Base-by-base conservation (phyloP, 2,113 vertebrate species). In the Sinocyclocheilus grahami region DNA sequence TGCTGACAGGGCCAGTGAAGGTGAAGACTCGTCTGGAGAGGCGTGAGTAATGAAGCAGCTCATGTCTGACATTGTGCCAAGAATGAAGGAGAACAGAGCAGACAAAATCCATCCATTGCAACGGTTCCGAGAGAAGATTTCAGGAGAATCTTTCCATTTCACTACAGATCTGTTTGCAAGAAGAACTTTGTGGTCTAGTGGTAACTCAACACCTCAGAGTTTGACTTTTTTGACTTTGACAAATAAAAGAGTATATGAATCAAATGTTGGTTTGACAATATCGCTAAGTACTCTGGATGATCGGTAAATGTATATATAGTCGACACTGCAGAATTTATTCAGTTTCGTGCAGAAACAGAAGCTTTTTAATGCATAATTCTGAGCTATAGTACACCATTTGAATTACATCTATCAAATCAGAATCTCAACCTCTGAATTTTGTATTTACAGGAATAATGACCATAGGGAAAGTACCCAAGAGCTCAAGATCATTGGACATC, bases 81-180 rank as follows among this genome's bases (percentile, higher is more conserved):
- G 42, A 67, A 12, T 14, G 71, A 81, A 67, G 82, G 76, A 69
- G 80, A 79, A 67, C 75, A 84, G 78, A 84, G 78, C 76, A 86
- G 85, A 76, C 82, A 67, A 78, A 42, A 63, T 51, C 74, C 22
- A 30, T 62, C 51, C 48, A 71, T 65, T 27, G n/a, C 74, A 76
- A 58, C 27, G n/a, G 46, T 79, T 86, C 42, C 12, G 18, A 12
- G 6, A 37, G 74, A 63, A 10, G 72, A 88, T 69, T 24, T 2
- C 30, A 78, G 27, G 67, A 86, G 79, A 81, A 24, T 63, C 69
- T 77, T 75, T n/a, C 63, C 53, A 27, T 72, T 62, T 77, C n/a
- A 48, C 39, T 71, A 22, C 48, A 81, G 71, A 27, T n/a, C n/a
- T n/a, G n/a, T n/a, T n/a, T n/a, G n/a, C n/a, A n/a, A n/a, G n/a